These are phyloP conservation scores for Actinernus sp. DNA, from an alignment of 92 coral and sea anemone species.

Conservation along the genomic window DNA sequence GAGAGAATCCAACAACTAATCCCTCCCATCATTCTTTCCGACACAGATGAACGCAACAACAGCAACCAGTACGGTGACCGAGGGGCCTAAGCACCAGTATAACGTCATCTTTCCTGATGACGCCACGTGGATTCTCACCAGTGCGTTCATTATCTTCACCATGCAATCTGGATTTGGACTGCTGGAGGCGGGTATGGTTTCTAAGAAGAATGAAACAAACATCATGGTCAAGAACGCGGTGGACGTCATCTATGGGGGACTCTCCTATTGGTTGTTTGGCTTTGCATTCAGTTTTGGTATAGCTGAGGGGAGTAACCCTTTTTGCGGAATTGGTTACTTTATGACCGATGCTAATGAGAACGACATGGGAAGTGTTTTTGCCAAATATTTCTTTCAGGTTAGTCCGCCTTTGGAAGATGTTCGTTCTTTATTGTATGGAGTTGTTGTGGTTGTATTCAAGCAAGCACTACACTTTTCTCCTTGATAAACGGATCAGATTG, in stretches of 20 bases:
- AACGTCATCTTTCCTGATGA: conserved; percentile 70
- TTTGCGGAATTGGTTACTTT: conserved; percentile 74
- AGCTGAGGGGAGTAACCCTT: conserved; percentile 42
- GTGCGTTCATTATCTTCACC: conserved; percentile 95
- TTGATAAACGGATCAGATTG: no score
- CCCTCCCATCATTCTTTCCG: no score
- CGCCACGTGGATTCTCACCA: conserved; percentile 95
- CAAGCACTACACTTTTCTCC: no score
- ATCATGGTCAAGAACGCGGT: conserved; percentile 85
- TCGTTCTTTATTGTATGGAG: no score
- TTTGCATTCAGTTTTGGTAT: conserved; percentile 83
- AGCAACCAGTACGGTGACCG: no score
- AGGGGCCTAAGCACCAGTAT: background rate
- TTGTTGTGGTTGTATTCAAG: no score
- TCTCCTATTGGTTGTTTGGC: conserved; percentile 87
- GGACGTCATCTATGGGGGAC: conserved; percentile 82
- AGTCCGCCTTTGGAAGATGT: no score
- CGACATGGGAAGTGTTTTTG: conserved; percentile 77
- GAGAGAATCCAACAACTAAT: no score
- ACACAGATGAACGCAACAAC: no score
- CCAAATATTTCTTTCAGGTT: conserved; percentile 81
- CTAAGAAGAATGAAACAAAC: conserved; percentile 82
- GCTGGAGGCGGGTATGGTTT: conserved; percentile 84
- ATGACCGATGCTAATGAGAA: conserved; percentile 69
- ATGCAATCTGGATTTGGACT: conserved; percentile 99